Conservation (phyloP, 2,113 vertebrate species). For the Hydropotes inermis region DNA sequence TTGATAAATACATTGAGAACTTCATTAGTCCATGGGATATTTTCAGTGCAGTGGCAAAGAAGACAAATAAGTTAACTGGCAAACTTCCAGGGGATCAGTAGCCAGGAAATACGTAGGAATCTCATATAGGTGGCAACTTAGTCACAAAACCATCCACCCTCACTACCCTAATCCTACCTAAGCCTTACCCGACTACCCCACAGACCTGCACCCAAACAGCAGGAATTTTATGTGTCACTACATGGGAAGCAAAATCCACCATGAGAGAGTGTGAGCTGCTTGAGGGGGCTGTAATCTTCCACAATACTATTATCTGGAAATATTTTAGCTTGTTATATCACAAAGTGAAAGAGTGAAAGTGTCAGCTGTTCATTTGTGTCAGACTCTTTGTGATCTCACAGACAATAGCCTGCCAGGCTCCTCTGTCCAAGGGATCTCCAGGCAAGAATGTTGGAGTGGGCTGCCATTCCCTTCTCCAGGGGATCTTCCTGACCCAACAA, state of each 20-base stretch:
- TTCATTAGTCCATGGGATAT: neutral
- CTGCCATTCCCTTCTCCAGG: neutral
- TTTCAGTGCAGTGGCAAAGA: neutral
- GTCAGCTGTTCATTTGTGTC: neutral
- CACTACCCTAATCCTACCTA: accelerated
- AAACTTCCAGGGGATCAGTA: neutral
- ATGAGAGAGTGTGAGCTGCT: neutral
- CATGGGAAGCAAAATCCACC: neutral
- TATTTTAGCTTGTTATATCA: neutral
- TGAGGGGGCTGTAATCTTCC: neutral
- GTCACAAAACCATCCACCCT: neutral
- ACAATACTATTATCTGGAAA: neutral
- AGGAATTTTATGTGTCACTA: neutral
- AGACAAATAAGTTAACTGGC: neutral
- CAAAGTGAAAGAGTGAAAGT: neutral
- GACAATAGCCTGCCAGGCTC: neutral
- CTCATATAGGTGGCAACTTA: accelerated
- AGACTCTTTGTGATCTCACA: neutral
- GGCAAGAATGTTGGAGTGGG: neutral
- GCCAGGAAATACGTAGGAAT: neutral
- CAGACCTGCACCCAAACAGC: neutral
- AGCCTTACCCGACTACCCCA: too few species aligned
- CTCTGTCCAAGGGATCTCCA: neutral
- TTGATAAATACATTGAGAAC: neutral
- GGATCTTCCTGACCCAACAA: neutral